Evolutionary conservation across 2,888 invertebrate genomes (phyloP).

Genomic region (Lutraria lutraria): DNA sequence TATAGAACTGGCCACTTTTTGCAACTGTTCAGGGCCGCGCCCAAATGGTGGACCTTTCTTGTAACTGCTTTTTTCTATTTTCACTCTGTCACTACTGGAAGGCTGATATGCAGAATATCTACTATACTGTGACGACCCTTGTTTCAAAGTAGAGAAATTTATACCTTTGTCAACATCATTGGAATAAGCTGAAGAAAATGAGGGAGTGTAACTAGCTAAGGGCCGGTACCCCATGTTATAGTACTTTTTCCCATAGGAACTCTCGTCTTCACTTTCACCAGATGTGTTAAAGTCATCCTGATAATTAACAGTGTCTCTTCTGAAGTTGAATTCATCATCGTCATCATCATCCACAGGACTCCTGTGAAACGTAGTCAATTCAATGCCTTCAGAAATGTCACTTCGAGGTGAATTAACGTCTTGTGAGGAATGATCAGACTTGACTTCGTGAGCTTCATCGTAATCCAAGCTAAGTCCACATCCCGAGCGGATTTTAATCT

Average conservation of each 20-base stretch:
- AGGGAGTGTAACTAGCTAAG: slow-evolving; percentile 35
- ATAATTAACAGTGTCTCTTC: slow-evolving; percentile 44
- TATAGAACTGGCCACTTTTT: slow-evolving; percentile 73
- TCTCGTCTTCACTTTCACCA: slow-evolving; percentile 73
- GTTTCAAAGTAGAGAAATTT: slow-evolving; percentile 63
- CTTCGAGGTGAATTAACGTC: slow-evolving; percentile 79
- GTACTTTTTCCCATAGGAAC: slow-evolving; percentile 42
- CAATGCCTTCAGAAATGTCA: slow-evolving; percentile 73
- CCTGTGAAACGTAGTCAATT: slow-evolving; percentile 70
- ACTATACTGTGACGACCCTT: slow-evolving; percentile 62
- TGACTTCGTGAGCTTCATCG: slow-evolving; percentile 78
- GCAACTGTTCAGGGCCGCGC: slow-evolving; percentile 66
- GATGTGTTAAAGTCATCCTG: slow-evolving; percentile 75
- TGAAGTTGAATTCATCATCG: slow-evolving; percentile 60
- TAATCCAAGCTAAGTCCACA: slow-evolving; percentile 69
- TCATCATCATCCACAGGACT: slow-evolving; percentile 47
- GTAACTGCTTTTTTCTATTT: slow-evolving; percentile 71
- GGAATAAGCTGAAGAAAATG: slow-evolving; percentile 58
- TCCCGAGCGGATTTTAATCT: slow-evolving; percentile 64
- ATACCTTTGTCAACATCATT: slow-evolving; percentile 71
- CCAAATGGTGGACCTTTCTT: slow-evolving; percentile 73
- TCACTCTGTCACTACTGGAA: slow-evolving; percentile 69
- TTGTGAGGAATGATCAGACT: slow-evolving; percentile 75
- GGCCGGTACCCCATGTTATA: slow-evolving; percentile 60
- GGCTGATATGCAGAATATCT: slow-evolving; percentile 53